Evolutionary conservation across 1,140 invertebrate species (phyloP), one percentile per base, ranked within the genome.

Genomic region (Trichonephila inaurata): DNA sequence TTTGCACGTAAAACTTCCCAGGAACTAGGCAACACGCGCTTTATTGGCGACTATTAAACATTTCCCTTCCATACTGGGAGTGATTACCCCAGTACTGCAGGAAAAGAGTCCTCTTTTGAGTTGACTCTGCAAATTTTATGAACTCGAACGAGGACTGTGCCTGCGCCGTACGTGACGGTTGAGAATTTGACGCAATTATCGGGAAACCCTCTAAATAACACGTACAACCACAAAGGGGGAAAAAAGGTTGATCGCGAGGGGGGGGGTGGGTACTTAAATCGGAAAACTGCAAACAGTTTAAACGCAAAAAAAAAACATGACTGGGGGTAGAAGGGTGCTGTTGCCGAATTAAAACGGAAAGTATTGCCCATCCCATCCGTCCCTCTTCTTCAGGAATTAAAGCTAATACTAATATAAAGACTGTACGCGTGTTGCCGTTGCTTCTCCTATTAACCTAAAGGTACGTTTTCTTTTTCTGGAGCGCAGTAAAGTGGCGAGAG

Each of bases 71-170:
- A 81, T 77, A 81, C 89, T 40, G 90, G 90, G 90, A 91, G 91
- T 72, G 91, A 92, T 92, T 92, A 92, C 90, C 33, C 81, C 18
- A 85, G 88, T 77, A 77, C 72, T 40, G 72, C 18, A 77, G 72
- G 24, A 51, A 82, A 72, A 19, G 91, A 87, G 24, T 61, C 58
- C 72, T 88, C 64, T 85, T 66, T 44, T 58, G 62, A 60, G 90
- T 91, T 91, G 90, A 91, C 90, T 91, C 90, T 92, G 91, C 91
- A 92, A 92, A 87, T 92, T 92, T 92, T 92, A 92, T 92, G 91
- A 92, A 92, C 91, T 77, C 61, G 64, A 44, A 33, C 40, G 58
- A 40, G 89, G 89, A 77, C 66, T 61, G 72, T 69, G 58, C 81
- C 51, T 51, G 24, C 62, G 83, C 21, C 58, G 81, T 60, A 92